These are phyloP conservation scores for Mormoops blainvillei DNA, from an alignment of 2,113 vertebrate species.

Conservation along the genomic window DNA sequence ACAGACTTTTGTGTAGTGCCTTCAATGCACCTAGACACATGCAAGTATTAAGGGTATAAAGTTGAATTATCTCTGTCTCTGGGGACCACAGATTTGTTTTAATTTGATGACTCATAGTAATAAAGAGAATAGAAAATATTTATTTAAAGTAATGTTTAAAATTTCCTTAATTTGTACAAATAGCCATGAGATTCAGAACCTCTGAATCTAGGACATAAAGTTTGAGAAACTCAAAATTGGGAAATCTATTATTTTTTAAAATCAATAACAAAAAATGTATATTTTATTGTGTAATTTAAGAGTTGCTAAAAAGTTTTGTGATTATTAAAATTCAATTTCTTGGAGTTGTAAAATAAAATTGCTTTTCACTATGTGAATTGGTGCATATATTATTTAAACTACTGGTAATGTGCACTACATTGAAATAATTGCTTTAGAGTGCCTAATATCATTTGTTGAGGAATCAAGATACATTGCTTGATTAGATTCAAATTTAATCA, in stretches of 20 bases:
- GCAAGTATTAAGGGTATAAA: neutral
- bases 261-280: neutral
- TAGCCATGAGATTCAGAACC: neutral
- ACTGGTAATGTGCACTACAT: constrained; percentile 19
- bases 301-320: constrained; percentile 47
- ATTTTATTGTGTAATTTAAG: neutral
- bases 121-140: neutral
- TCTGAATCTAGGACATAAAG: neutral
- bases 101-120: neutral
- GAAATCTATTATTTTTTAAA: neutral
- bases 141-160: neutral
- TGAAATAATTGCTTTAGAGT: constrained; percentile 52
- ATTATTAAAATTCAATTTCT: constrained; percentile 54
- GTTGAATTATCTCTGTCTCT: neutral
- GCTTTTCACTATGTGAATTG: constrained; percentile 28
- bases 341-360: constrained; percentile 44
- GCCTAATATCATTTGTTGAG: constrained; percentile 45
- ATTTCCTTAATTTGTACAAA: neutral
- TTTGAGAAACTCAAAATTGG: neutral
- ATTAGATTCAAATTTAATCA: constrained; percentile 33
- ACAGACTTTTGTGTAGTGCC: neutral
- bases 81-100: neutral
- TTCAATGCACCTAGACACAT: neutral
- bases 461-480: constrained; percentile 31
- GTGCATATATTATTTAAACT: constrained; percentile 49